phyloP scores from a whole-genome alignment of 2,888 invertebrate genomes.

The Ophioninae sp. region DNA sequence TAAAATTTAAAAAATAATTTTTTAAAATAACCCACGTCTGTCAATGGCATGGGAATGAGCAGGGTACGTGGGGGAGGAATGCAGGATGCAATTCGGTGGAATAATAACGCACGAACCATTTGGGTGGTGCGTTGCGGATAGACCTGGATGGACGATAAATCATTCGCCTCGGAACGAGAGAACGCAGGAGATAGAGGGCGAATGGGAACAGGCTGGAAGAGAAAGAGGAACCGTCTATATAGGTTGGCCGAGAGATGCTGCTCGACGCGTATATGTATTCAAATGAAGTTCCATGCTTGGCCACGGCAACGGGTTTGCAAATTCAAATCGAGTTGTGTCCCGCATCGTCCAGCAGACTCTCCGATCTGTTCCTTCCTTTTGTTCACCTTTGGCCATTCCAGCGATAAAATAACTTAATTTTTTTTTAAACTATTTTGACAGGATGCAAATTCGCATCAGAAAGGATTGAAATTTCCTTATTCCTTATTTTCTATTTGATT shows the following conservation, averaged over 20 bases:
- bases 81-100: conserved; percentile 51
- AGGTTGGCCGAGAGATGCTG: conserved; percentile 23
- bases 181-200: conserved; percentile 4
- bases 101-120: conserved; percentile 60
- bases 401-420: neutral
- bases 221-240: conserved; percentile 2
- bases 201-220: conserved; percentile 9
- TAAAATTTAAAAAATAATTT: too few relatives aligned
- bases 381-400: neutral
- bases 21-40: neutral
- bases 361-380: conserved; percentile 23
- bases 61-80: conserved; percentile 27
- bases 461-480: too few relatives aligned
- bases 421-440: neutral
- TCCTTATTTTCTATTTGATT: too few relatives aligned
- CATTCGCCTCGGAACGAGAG: conserved; percentile 37
- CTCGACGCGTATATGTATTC: conserved; percentile 55
- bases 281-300: conserved; percentile 50
- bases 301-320: conserved; percentile 43
- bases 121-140: conserved; percentile 44
- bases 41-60: conserved; percentile 51
- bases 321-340: conserved; percentile 54
- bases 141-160: conserved; percentile 54
- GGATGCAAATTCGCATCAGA: too few relatives aligned
- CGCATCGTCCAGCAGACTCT: conserved; percentile 21